phyloP scores from a whole-genome alignment of 2,797 vertebrate species.

The Novumbra hubbsi region DNA sequence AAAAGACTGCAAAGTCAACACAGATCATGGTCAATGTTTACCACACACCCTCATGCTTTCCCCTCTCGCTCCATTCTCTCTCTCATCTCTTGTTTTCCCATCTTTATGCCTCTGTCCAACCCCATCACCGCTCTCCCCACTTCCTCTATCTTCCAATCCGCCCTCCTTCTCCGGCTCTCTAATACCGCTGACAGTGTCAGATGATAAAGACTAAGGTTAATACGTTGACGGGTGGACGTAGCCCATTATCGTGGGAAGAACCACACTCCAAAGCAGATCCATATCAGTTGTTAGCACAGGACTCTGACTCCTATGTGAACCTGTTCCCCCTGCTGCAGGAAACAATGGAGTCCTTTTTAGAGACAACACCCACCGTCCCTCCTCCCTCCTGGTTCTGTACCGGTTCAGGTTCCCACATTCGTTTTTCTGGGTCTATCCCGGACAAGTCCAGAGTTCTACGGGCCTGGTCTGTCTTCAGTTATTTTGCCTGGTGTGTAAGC shows the following conservation, averaged over 20 bases:
- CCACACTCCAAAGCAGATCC: conserved; percentile 28
- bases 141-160: neutral
- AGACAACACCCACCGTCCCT: neutral
- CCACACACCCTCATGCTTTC: conserved; percentile 24
- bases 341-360: conserved; percentile 58
- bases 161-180: neutral
- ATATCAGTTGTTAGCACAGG: conserved; percentile 62
- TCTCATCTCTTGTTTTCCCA: too few species aligned
- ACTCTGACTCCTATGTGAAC: conserved; percentile 59
- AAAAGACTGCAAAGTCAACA: neutral
- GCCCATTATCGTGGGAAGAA: conserved; percentile 41
- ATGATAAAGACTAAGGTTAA: too few species aligned
- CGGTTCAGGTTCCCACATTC: too few species aligned
- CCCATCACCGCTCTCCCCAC: neutral
- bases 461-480: too few species aligned
- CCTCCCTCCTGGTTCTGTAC: too few species aligned
- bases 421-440: too few species aligned
- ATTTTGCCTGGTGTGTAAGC: too few species aligned
- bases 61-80: neutral
- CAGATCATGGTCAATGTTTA: conserved; percentile 40
- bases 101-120: neutral
- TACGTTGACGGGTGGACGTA: too few species aligned
- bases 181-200: neutral
- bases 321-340: conserved; percentile 31
- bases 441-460: too few species aligned